A percentile compares a stretch with the other conserved stretches of the same genome.
These are phyloP conservation scores for Trypoxylus dichotomus DNA, from an alignment of 1,140 invertebrate genomes.

Conservation along the genomic window DNA sequence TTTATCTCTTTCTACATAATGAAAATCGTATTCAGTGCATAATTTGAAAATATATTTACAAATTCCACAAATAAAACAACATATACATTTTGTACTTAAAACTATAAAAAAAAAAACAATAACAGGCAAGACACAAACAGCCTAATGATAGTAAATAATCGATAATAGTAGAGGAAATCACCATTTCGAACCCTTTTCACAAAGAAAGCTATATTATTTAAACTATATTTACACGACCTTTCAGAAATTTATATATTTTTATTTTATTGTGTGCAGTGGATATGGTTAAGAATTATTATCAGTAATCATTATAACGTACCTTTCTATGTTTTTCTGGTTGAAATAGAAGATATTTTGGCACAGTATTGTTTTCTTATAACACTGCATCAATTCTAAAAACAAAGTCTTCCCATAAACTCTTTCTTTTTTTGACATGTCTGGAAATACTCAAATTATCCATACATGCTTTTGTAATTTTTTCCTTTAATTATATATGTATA, in stretches of 20 bases:
- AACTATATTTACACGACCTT: slow-evolving; percentile 38
- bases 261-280: slow-evolving; percentile 1
- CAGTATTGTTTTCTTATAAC: slow-evolving; percentile 40
- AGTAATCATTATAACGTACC: slow-evolving; percentile 28
- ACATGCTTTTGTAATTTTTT: neutral
- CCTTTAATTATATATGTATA: slow-evolving; percentile 16
- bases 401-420: slow-evolving; percentile 26
- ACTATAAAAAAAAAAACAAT: slow-evolving; percentile 50
- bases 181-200: slow-evolving; percentile 43
- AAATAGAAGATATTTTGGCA: slow-evolving; percentile 40
- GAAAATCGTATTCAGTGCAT: slow-evolving; percentile 33
- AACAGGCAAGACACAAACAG: slow-evolving; percentile 51
- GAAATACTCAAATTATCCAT: neutral
- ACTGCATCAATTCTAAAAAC: slow-evolving; percentile 34
- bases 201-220: slow-evolving; percentile 40
- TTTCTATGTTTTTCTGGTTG: slow-evolving; percentile 10
- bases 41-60: slow-evolving; percentile 52
- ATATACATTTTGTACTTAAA: slow-evolving; percentile 50
- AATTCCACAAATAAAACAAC: slow-evolving; percentile 50
- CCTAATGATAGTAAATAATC: slow-evolving; percentile 40
- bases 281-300: neutral
- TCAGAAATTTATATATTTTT: neutral
- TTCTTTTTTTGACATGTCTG: slow-evolving; percentile 3
- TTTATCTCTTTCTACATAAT: neutral
- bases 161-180: slow-evolving; percentile 33